Base-by-base conservation (phyloP, 2,113 vertebrate genomes). In the Neotoma lepida region DNA sequence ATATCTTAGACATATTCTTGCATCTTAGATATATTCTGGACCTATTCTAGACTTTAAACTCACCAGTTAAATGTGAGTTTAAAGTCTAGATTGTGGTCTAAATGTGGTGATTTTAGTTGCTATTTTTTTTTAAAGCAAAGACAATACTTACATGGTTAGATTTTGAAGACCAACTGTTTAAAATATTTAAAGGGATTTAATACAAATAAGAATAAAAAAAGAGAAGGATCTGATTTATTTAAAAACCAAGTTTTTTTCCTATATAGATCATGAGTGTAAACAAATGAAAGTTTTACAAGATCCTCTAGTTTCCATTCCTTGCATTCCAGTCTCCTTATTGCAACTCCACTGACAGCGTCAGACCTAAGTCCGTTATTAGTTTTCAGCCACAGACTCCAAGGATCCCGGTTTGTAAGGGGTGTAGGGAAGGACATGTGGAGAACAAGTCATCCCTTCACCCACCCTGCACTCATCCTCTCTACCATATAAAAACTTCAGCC, bases 41-140 rank as follows among this genome's bases (percentile, higher is more conserved):
- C 6, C 8, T 44, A 68, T 49, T 82, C 20, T 44, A 95, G n/a
- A 68, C 0, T 2, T 15, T 89, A 33, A 20, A 20, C 73, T 91
- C 2, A 88, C 9, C 6, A 70, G 22, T 68, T 89, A 68, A 96
- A 84, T 92, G 30, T 90, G 86, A 14, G 9, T n/a, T n/a, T n/a
- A n/a, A n/a, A n/a, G n/a, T n/a, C n/a, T n/a, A n/a, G n/a, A n/a
- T n/a, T n/a, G n/a, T n/a, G n/a, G n/a, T n/a, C n/a, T n/a, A n/a
- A n/a, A n/a, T n/a, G n/a, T n/a, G n/a, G n/a, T n/a, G n/a, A 56
- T 77, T 93, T 91, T 93, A 15, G 6, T 91, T 63, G 20, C 41
- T 41, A 61, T 6, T 68, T 68, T 18, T n/a, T 70, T n/a, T 73
- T 82, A 41, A 41, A 93, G 77, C 56, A 77, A 77, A 95, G 30